phyloP scores from a whole-genome alignment of 2,113 vertebrate species.

The Grus americana region DNA sequence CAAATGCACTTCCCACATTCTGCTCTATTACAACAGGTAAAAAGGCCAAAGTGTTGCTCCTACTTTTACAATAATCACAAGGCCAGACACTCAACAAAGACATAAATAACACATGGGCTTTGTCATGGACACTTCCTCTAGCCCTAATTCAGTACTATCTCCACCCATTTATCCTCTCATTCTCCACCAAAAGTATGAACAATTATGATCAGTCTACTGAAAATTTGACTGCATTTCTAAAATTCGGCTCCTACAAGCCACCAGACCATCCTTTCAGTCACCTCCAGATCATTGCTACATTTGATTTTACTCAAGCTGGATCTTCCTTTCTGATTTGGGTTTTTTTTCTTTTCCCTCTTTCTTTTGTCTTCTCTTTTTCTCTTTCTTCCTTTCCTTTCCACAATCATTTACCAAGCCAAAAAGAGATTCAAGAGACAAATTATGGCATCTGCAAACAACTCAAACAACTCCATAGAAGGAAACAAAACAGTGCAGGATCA shows the following conservation, averaged over 20 bases:
- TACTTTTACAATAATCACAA: background rate
- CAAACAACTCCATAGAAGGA: conserved; percentile 16
- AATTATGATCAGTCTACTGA: background rate
- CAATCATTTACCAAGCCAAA: background rate
- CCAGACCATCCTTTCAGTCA: background rate
- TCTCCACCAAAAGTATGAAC: background rate
- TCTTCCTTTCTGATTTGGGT: background rate
- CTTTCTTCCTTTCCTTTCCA: background rate
- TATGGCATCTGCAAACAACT: background rate
- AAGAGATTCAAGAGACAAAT: background rate
- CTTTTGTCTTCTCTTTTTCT: background rate
- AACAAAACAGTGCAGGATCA: background rate
- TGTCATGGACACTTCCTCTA: background rate
- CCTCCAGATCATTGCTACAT: background rate
- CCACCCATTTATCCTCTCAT: background rate
- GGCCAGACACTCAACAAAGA: background rate
- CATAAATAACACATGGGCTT: background rate
- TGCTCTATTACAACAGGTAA: background rate
- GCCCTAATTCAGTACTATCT: background rate
- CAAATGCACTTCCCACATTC: background rate
- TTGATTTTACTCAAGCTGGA: background rate
- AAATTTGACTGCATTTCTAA: background rate
- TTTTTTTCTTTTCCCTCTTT: background rate
- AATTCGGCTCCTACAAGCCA: background rate
- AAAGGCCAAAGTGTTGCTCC: background rate